These are phyloP conservation scores for Sander vitreus DNA, from an alignment of 2,113 vertebrate genomes.

Conservation along the genomic window DNA sequence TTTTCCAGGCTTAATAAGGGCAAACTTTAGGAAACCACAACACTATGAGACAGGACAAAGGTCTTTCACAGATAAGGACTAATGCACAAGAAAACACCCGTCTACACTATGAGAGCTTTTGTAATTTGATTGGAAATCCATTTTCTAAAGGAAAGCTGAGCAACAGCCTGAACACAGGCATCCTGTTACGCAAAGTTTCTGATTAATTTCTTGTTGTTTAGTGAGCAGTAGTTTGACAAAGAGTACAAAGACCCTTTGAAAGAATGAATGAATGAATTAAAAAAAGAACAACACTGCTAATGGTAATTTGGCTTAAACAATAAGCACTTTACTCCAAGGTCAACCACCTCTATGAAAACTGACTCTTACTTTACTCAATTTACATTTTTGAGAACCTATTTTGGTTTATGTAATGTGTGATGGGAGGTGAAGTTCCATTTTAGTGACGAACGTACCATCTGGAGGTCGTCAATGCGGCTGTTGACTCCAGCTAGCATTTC, in stretches of 20 bases:
- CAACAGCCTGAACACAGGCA: slow-evolving; percentile 21
- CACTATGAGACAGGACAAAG: slow-evolving; percentile 39
- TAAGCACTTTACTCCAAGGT: background rate
- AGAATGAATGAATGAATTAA: background rate
- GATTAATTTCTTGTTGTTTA: slow-evolving; percentile 38
- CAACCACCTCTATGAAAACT: background rate
- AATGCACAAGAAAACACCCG: slow-evolving; percentile 16
- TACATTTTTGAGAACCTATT: background rate
- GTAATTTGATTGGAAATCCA: slow-evolving; percentile 22
- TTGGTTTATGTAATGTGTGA: background rate
- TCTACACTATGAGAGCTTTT: slow-evolving; percentile 21
- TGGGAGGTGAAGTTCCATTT: background rate
- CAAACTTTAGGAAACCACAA: slow-evolving; percentile 25
- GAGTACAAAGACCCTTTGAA: slow-evolving; percentile 42
- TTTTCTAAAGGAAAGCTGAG: slow-evolving; percentile 12
- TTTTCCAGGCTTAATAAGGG: slow-evolving; percentile 58
- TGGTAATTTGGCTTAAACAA: slow-evolving; percentile 1
- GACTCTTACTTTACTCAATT: background rate
- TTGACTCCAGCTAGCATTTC: slow-evolving; percentile 98
- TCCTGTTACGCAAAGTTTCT: slow-evolving; percentile 40
- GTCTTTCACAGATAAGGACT: slow-evolving; percentile 51
- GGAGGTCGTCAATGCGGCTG: slow-evolving; percentile 97
- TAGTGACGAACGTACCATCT: slow-evolving; percentile 88
- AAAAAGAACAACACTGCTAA: background rate
- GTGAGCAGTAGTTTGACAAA: slow-evolving; percentile 21